Conservation (phyloP, 2,797 vertebrate species). For the Molossus molossus region DNA sequence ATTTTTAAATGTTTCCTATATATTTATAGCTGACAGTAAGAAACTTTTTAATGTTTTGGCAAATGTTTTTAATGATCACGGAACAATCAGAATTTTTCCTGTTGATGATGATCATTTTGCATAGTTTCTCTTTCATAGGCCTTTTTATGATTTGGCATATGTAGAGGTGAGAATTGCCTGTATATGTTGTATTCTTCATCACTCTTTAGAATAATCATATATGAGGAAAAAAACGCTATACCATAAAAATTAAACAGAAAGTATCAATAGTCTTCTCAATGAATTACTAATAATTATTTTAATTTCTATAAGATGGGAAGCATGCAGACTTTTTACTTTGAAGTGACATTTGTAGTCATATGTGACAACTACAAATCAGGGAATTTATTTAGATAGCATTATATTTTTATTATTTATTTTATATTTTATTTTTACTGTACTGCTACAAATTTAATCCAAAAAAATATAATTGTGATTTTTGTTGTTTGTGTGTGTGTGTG, state of each 20-base stretch:
- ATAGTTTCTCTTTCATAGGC: neutral
- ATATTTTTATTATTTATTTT: neutral
- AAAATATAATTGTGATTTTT: conserved; percentile 90
- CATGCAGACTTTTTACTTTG: neutral
- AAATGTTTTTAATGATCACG: neutral
- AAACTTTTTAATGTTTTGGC: neutral
- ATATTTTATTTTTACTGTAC: conserved; percentile 85
- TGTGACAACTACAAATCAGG: neutral
- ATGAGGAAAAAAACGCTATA: neutral
- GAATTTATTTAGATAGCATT: neutral
- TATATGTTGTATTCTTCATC: neutral
- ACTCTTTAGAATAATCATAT: neutral
- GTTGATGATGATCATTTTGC: neutral
- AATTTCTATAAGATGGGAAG: neutral
- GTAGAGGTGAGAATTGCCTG: rapidly evolving
- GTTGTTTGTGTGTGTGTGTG: neutral
- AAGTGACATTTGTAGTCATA: neutral
- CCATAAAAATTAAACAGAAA: neutral
- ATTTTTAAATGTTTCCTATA: neutral
- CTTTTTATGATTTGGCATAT: neutral
- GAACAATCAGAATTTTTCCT: neutral
- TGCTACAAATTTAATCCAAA: conserved; percentile 94
- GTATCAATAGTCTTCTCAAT: neutral
- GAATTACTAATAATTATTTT: neutral
- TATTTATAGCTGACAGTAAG: neutral